Conservation (phyloP, 2,113 vertebrate species). For the Brevimyrus niger region DNA sequence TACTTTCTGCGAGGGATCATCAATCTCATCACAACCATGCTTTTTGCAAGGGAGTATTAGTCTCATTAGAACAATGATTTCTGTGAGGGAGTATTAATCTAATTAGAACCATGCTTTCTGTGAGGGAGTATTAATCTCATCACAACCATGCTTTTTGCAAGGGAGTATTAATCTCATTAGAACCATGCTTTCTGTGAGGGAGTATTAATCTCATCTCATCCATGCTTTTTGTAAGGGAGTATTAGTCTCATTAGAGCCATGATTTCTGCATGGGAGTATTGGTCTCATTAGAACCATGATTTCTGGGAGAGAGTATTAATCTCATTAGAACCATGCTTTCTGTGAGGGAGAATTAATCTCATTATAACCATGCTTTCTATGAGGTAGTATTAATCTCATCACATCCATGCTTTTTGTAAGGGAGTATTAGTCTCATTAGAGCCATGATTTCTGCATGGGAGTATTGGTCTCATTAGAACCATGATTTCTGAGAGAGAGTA, state of each 20-base stretch:
- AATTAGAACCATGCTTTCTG: not conserved
- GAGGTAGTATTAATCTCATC: too few relatives aligned
- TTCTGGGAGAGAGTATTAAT: not conserved
- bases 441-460: not conserved
- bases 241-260: not conserved
- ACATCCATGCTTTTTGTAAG: too few relatives aligned
- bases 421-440: not conserved
- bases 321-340: not conserved
- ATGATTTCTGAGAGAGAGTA: not conserved
- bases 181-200: too few relatives aligned
- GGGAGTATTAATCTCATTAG: too few relatives aligned
- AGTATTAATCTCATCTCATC: too few relatives aligned
- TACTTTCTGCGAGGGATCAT: too few relatives aligned
- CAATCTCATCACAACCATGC: too few relatives aligned
- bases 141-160: not conserved
- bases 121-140: not conserved
- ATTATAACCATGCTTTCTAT: too few relatives aligned
- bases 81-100: not conserved
- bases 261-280: not conserved
- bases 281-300: not conserved
- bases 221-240: too few relatives aligned
- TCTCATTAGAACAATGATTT: not conserved
- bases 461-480: too few relatives aligned
- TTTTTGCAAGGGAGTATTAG: too few relatives aligned
- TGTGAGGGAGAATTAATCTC: too few relatives aligned